These are phyloP conservation scores for Scaptomyza pallida DNA, from an alignment of 1,140 invertebrate species.

Conservation along the genomic window DNA sequence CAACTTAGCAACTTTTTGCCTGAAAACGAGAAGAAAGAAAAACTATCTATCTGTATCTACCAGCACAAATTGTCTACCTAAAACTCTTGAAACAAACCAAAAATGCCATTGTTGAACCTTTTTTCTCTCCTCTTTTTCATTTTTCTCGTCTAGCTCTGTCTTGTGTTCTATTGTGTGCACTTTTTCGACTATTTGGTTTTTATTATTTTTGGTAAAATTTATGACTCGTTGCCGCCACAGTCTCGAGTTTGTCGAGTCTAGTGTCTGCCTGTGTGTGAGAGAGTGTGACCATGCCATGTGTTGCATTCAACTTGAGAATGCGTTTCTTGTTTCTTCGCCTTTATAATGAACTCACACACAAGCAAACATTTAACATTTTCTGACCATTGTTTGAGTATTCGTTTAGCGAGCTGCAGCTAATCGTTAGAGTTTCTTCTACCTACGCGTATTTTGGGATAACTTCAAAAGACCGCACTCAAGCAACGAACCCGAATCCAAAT, in stretches of 20 bases:
- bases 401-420: slow-evolving; percentile 52
- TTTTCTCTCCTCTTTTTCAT: slow-evolving; percentile 34
- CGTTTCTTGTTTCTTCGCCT: slow-evolving; percentile 63
- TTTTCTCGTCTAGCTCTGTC: slow-evolving; percentile 25
- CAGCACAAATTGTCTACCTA: slow-evolving; percentile 45
- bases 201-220: slow-evolving; percentile 71
- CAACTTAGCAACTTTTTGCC: slow-evolving; percentile 27
- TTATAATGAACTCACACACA: neutral
- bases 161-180: slow-evolving; percentile 27
- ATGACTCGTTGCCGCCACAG: slow-evolving; percentile 63
- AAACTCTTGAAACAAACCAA: slow-evolving; percentile 41
- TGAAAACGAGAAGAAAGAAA: neutral
- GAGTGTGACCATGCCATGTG: slow-evolving; percentile 51
- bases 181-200: slow-evolving; percentile 78
- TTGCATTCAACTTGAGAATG: slow-evolving; percentile 69
- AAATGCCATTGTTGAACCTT: slow-evolving; percentile 45
- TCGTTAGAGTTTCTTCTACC: slow-evolving; percentile 32
- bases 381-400: slow-evolving; percentile 44
- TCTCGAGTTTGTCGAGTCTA: slow-evolving; percentile 18
- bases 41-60: slow-evolving; percentile 1
- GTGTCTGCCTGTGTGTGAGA: neutral
- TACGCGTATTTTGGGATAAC: slow-evolving; percentile 25
- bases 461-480: slow-evolving; percentile 14
- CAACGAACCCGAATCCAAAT: slow-evolving; percentile 29
- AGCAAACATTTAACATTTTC: neutral